Conservation (phyloP, 2,888 invertebrate genomes). For the Himalopsyche anomala region DNA sequence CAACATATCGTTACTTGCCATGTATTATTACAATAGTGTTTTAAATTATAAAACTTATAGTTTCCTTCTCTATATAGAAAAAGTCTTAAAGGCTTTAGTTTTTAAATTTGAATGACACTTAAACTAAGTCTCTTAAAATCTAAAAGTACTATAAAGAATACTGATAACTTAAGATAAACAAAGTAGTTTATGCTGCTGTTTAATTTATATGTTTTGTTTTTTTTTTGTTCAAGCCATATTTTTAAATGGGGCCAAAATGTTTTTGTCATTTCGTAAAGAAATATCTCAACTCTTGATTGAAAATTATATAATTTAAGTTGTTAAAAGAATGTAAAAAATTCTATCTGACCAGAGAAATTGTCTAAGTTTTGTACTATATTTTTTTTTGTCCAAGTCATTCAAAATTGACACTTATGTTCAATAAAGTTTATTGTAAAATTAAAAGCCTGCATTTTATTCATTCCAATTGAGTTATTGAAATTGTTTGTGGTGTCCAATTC, state of each 20-base stretch:
- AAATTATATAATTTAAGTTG: too few species aligned
- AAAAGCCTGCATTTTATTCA: constrained; percentile 19
- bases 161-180: not conserved
- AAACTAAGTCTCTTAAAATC: not conserved
- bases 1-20: too few species aligned
- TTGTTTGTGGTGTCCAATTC: too few species aligned
- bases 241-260: constrained; percentile 25
- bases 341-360: too few species aligned
- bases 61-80: too few species aligned
- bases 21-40: too few species aligned
- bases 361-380: too few species aligned
- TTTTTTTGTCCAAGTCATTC: not conserved
- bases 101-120: not conserved
- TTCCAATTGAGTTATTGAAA: not conserved
- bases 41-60: too few species aligned
- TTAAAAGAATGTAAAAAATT: too few species aligned
- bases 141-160: not conserved
- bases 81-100: not conserved
- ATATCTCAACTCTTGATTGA: too few species aligned
- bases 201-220: not conserved
- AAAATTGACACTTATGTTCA: constrained; percentile 17
- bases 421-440: constrained; percentile 29
- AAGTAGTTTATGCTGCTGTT: not conserved
- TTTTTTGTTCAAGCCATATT: not conserved
- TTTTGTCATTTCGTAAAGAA: too few species aligned